These are phyloP conservation scores for Styela plicata DNA, from an alignment of 23 tunicate genomes.

Conservation along the genomic window DNA sequence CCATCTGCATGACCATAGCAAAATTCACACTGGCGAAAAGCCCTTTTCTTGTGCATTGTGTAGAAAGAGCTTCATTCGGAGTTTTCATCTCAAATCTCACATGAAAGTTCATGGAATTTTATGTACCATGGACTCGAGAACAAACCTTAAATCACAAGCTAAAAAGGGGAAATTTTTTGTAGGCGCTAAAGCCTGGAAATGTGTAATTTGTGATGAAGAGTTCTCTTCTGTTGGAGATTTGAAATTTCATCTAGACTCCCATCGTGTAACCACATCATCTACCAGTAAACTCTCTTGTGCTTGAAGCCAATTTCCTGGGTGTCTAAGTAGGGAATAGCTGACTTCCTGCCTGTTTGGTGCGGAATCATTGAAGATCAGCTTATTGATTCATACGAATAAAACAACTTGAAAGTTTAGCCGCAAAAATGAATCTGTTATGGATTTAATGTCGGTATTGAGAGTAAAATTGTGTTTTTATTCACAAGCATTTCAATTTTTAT, in stretches of 20 bases:
- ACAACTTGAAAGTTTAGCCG: too few relatives aligned
- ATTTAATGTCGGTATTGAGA: too few relatives aligned
- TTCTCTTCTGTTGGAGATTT: not conserved
- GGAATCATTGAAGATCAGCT: too few relatives aligned
- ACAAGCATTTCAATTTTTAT: too few relatives aligned
- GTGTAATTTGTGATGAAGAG: not conserved
- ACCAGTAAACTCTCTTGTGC: too few relatives aligned
- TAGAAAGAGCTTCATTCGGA: not conserved
- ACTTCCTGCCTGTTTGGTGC: too few relatives aligned
- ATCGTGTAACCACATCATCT: not conserved
- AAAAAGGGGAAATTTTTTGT: not conserved
- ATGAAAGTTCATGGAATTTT: not conserved
- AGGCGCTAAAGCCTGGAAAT: not conserved
- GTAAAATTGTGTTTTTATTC: too few relatives aligned
- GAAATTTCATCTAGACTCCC: not conserved
- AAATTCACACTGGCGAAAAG: not conserved
- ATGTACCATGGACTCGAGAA: not conserved
- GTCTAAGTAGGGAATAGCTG: too few relatives aligned
- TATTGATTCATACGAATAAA: too few relatives aligned
- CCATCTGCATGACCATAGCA: not conserved
- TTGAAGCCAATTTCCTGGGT: too few relatives aligned
- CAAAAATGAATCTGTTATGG: too few relatives aligned
- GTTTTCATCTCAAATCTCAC: not conserved
- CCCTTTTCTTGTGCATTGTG: not conserved
- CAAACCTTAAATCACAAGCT: not conserved